Evolutionary conservation across 2,113 vertebrate genomes (phyloP).

Genomic region (Sturnira hondurensis): DNA sequence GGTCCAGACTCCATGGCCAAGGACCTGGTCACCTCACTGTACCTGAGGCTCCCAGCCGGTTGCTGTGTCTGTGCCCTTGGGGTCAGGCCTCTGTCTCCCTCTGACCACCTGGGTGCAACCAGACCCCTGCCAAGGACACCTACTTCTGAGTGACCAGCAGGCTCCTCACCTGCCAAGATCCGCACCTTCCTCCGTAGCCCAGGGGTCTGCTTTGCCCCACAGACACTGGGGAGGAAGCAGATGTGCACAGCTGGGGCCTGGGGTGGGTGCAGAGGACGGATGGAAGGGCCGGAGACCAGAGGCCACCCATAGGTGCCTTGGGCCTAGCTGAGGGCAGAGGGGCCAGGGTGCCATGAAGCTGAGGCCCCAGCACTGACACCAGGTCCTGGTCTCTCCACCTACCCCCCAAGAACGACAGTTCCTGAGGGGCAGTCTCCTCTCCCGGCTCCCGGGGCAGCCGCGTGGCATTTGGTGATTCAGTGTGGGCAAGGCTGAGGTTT

Average conservation of each 20-base stretch:
- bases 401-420: neutral
- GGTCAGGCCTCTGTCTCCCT: neutral
- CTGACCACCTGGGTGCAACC: neutral
- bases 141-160: neutral
- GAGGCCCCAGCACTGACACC: neutral
- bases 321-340: neutral
- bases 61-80: neutral
- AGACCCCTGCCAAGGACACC: neutral
- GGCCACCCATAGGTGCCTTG: neutral
- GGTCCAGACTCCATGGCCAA: no score
- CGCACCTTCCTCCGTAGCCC: neutral
- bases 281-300: neutral
- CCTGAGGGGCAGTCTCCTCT: neutral
- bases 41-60: neutral
- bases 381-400: neutral
- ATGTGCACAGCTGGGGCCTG: neutral
- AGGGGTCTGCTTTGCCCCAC: no score
- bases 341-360: neutral
- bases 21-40: neutral
- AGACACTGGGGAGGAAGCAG: neutral
- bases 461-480: neutral
- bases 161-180: neutral
- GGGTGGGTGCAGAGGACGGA: neutral
- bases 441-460: neutral
- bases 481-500: neutral